Base-by-base conservation (phyloP, 2,888 invertebrate species). In the Eulithis prunata region DNA sequence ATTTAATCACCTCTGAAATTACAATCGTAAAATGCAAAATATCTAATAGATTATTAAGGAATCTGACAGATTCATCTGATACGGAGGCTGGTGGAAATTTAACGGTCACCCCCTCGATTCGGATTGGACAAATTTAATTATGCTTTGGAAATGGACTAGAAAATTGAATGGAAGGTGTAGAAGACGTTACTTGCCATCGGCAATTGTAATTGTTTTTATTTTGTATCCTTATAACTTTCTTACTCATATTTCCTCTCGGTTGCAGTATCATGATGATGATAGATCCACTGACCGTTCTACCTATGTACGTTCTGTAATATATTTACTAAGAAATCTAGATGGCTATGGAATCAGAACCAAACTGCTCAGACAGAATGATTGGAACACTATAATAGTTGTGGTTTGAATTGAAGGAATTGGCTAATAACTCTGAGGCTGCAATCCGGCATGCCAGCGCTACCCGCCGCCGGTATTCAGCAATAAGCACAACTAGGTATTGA, bases 111-210 rank as follows among this genome's bases (percentile, higher is more conserved):
- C 79, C 74, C 74, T 74, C 78, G 71, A 75, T 80, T 80, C 67
- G 79, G 81, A 80, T 83, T 80, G 83, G 81, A 81, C 84, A 83
- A 89, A 89, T 90, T 90, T 86, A 91, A 91, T 90, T 90, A 89
- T 86, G 79, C 80, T 87, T 85, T 82, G 84, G 87, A 87, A 88
- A 90, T 89, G 88, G 88, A 79, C 86, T 88, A 86, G 89, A 89
- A 90, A 90, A 90, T 91, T 88, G 82, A 88, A 89, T 84, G 84
- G 82, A 78, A 78, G 71, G 74, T 73, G 74, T 75, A 82, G 79
- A 78, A 69, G 73, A 5, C 46, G 53, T 12, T 47, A 45, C 49
- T 58, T 49, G 32, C 60, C 53, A 57, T 66, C 38, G 60, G 55
- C 14, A 21, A 53, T 61, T 36, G 49, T 51, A 53, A 61, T 62